These are phyloP conservation scores for Drosophila demipolita DNA, from an alignment of 2,888 invertebrate genomes.

Conservation along the genomic window DNA sequence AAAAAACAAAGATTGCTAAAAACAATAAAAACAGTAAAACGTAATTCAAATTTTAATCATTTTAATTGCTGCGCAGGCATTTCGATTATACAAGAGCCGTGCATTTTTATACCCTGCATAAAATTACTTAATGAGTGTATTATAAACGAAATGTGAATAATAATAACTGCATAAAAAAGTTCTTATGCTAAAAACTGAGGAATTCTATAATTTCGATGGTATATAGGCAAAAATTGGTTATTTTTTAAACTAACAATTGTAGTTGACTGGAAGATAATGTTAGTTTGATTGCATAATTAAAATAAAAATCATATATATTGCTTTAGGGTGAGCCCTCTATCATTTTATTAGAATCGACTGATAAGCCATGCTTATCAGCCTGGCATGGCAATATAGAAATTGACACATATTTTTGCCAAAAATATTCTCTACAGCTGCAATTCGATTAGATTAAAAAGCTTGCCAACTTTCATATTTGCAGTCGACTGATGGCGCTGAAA, in stretches of 20 bases:
- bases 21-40: conserved; percentile 1
- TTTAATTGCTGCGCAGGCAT: conserved; percentile 17
- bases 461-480: conserved; percentile 21
- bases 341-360: background rate
- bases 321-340: background rate
- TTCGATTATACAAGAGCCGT: conserved; percentile 3
- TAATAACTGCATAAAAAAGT: background rate
- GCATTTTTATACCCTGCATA: background rate
- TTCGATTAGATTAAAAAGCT: conserved; percentile 52
- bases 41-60: background rate
- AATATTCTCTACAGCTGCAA: conserved; percentile 40
- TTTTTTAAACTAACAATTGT: background rate
- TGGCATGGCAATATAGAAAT: conserved; percentile 22
- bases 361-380: conserved; percentile 37
- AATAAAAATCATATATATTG: background rate
- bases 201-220: background rate
- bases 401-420: conserved; percentile 50
- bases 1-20: conserved; percentile 2
- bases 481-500: background rate
- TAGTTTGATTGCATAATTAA: background rate
- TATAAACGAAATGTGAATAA: background rate
- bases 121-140: background rate
- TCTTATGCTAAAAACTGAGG: background rate
- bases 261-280: background rate
- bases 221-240: background rate